These are phyloP conservation scores for Acanthopleura granulata DNA, from an alignment of 2,888 invertebrate genomes.

Conservation along the genomic window DNA sequence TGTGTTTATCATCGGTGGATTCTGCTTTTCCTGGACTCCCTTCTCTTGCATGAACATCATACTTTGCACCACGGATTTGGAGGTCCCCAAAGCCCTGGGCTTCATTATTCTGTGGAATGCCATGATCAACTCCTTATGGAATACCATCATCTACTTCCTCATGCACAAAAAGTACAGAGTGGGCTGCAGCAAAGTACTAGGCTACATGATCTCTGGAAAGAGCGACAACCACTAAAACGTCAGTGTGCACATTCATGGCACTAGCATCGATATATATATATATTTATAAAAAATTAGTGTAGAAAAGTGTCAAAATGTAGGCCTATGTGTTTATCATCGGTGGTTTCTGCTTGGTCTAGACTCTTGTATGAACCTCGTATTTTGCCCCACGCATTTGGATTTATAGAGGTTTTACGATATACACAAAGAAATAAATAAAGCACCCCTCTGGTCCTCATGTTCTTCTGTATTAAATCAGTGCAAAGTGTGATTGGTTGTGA, in stretches of 20 bases:
- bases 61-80: background rate
- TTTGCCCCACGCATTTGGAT: background rate
- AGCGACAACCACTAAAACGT: too few relatives aligned
- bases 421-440: too few relatives aligned
- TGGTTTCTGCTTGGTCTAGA: background rate
- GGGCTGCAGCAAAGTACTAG: background rate
- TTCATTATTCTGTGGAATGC: constrained; percentile 4
- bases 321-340: background rate
- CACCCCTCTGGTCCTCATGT: too few relatives aligned
- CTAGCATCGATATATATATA: too few relatives aligned
- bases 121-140: constrained; percentile 7
- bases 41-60: background rate
- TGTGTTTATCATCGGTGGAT: background rate
- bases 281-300: background rate
- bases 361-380: background rate
- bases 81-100: background rate
- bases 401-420: too few relatives aligned
- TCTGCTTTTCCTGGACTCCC: background rate
- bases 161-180: constrained; percentile 10
- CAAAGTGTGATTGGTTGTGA: too few relatives aligned
- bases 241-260: too few relatives aligned
- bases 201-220: background rate
- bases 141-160: constrained; percentile 4
- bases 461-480: too few relatives aligned
- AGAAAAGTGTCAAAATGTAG: background rate